Evolutionary conservation across 2,797 vertebrate species (phyloP).

Genomic region (Oophaga sylvatica): DNA sequence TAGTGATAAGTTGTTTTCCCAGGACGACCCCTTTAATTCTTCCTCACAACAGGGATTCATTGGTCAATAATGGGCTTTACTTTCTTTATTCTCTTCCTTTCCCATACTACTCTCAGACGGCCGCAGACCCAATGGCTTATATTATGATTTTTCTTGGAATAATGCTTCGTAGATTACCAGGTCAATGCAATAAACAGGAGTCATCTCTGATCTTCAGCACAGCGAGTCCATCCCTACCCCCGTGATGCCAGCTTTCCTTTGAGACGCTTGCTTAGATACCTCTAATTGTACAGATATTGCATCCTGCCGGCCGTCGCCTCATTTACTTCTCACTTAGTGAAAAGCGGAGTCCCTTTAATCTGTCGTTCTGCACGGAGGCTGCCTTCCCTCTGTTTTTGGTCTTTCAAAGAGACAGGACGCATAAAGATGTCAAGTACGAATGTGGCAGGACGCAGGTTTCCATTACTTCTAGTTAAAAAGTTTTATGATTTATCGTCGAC

Average conservation of each 20-base stretch:
- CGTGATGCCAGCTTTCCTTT: neutral
- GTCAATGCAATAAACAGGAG: neutral
- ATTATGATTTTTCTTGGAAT: neutral
- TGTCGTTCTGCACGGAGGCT: neutral
- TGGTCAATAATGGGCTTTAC: too few species aligned
- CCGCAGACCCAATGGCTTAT: too few species aligned
- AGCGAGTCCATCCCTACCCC: neutral
- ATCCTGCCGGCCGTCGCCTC: neutral
- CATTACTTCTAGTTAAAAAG: neutral
- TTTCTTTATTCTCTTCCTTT: too few species aligned
- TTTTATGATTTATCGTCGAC: neutral
- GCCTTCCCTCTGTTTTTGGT: neutral
- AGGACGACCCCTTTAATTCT: too few species aligned
- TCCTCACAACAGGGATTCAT: too few species aligned
- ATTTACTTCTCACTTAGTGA: slow-evolving; percentile 6
- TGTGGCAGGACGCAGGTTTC: neutral
- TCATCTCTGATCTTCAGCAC: neutral
- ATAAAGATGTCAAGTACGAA: slow-evolving; percentile 22
- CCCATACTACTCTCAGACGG: neutral
- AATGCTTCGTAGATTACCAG: neutral
- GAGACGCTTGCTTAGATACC: neutral
- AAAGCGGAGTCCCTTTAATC: neutral
- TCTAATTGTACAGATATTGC: slow-evolving; percentile 1
- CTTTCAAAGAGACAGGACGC: slow-evolving; percentile 1
- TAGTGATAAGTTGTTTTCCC: too few species aligned